phyloP scores from a whole-genome alignment of 2,888 invertebrate species.

The Thymelicus lineola region DNA sequence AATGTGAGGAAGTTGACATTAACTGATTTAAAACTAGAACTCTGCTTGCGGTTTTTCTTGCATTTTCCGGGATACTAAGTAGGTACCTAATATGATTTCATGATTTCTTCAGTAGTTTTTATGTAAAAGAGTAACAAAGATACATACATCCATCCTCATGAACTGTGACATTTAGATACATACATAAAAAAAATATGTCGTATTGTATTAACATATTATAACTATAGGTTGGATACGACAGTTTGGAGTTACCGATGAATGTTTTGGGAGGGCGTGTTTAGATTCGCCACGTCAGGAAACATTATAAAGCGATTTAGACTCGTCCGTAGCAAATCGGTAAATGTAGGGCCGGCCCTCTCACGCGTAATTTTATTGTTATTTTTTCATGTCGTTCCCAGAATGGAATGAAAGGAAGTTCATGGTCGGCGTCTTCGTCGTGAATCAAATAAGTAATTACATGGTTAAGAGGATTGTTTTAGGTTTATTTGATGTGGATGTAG shows the following conservation, averaged over 20 bases:
- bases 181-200: no score
- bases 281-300: constrained; percentile 43
- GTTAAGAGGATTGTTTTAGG: constrained; percentile 18
- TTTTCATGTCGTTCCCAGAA: constrained; percentile 23
- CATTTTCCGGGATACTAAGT: no score
- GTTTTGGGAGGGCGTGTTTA: constrained; percentile 24
- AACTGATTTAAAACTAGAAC: no score
- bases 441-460: constrained; percentile 30
- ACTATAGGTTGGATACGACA: neutral
- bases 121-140: no score
- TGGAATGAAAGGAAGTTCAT: constrained; percentile 22
- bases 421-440: constrained; percentile 18
- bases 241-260: constrained; percentile 15
- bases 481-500: neutral
- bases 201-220: no score
- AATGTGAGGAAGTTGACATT: no score
- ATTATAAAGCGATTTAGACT: constrained; percentile 43
- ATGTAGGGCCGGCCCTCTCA: constrained; percentile 28
- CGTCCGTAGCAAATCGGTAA: constrained; percentile 35
- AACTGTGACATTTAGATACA: no score
- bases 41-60: no score
- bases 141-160: no score
- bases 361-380: constrained; percentile 22
- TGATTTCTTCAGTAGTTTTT: no score
- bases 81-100: no score